These are phyloP conservation scores for Acomys russatus DNA, from an alignment of 2,797 vertebrate species.

Conservation along the genomic window DNA sequence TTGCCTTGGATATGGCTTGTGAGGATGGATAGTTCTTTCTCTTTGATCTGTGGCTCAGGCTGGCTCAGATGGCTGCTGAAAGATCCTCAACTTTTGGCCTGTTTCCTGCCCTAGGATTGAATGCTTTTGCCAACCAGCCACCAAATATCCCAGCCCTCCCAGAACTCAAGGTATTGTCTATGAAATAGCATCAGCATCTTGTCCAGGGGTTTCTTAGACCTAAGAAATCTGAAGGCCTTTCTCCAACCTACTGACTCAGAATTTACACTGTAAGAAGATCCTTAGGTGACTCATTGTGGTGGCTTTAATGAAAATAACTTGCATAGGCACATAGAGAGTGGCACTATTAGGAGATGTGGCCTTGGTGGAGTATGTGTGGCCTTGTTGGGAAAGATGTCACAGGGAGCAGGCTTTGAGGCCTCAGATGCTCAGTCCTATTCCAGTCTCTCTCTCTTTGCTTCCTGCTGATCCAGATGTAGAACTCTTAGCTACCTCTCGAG, in stretches of 20 bases:
- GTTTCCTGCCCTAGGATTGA: conserved; percentile 21
- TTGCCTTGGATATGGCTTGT: conserved; percentile 56
- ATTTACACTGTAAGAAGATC: conserved; percentile 50
- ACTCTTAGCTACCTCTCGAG: neutral
- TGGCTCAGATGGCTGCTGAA: conserved; percentile 65
- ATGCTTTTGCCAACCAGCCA: neutral
- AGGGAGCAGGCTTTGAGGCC: neutral
- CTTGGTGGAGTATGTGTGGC: neutral
- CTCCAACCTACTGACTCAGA: neutral
- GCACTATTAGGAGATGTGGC: neutral
- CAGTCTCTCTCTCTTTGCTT: neutral
- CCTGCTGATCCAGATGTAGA: neutral
- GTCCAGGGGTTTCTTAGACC: neutral
- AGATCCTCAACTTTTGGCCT: neutral
- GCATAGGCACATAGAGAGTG: neutral
- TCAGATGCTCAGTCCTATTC: neutral
- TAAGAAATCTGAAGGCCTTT: neutral
- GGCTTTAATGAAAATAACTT: neutral
- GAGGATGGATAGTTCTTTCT: conserved; percentile 47
- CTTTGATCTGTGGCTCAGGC: conserved; percentile 68
- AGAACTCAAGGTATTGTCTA: neutral
- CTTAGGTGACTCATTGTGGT: neutral
- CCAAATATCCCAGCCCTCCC: neutral
- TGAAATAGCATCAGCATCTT: neutral
- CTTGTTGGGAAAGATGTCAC: neutral